Conservation (phyloP, 64 coral and sea anemone genomes). For the Orbicella faveolata region DNA sequence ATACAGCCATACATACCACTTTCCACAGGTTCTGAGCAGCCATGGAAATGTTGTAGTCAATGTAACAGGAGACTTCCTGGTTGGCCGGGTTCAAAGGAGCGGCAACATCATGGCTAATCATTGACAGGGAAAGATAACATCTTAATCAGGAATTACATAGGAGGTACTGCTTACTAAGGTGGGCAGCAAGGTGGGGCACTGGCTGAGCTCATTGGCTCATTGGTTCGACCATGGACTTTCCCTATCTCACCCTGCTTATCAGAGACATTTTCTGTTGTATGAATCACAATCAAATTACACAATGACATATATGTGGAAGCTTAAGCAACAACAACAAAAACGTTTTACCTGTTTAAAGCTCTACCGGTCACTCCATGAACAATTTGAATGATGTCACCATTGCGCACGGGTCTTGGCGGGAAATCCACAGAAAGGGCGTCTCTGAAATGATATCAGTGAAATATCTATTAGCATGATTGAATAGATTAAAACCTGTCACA, state of each 20-base stretch:
- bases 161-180: no score
- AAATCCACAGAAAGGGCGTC: constrained; percentile 73
- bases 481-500: no score
- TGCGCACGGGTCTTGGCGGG: constrained; percentile 83
- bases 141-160: not conserved
- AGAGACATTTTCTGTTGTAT: no score
- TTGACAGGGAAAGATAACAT: not conserved
- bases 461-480: no score
- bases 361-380: constrained; percentile 90
- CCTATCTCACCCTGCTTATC: no score
- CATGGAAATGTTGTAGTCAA: constrained; percentile 99
- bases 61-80: constrained; percentile 98
- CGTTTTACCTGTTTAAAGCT: constrained; percentile 88
- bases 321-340: not conserved
- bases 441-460: constrained; percentile 34
- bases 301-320: no score
- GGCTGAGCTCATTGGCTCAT: no score
- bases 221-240: no score
- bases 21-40: constrained; percentile 91
- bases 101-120: constrained; percentile 89
- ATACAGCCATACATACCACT: constrained; percentile 59
- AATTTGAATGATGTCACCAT: constrained; percentile 96
- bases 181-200: no score
- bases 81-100: constrained; percentile 91
- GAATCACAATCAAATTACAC: no score